Base-by-base conservation (phyloP, 2,888 invertebrate species). In the Hemistola chrysoprasaria region DNA sequence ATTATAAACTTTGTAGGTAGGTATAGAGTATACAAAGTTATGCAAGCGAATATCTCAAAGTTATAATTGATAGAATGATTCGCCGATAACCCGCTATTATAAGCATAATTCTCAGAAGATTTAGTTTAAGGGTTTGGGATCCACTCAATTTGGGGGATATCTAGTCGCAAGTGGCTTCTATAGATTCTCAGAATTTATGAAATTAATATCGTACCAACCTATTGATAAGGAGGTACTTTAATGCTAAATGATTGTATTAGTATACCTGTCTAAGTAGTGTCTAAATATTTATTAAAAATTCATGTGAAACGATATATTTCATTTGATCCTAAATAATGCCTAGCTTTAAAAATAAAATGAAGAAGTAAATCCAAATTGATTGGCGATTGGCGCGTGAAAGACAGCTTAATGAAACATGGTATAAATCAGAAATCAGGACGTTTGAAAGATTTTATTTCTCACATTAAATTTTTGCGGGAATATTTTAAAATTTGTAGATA, bases 91-190 rank as follows among this genome's bases (percentile, higher is more conserved):
- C 27, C 8, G 22, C 30, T 21, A 9, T 10, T 11, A 9, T 23
- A 16, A 33, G 20, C 37, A 30, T 33, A 30, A 35, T 40, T 42
- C 33, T 9, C 24, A 21, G 39, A 57, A 45, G 52, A 50, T 54
- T 58, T 44, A 46, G 50, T 40, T 40, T 56, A 45, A 49, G 50
- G 47, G 34, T 56, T 52, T 41, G 39, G 63, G 58, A 46, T 41
- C 41, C 26, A 39, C 41, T 44, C 38, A 38, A 49, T 59, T 56
- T 53, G 52, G 47, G 47, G 50, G 16, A 16, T 16, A 16, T 16
- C 16, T 47, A 51, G 41, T 49, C 37, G 34, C 39, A 29, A 47
- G 56, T 61, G 62, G 64, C 62, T 51, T 36, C 26, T n/a, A n/a
- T n/a, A n/a, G n/a, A n/a, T n/a, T n/a, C n/a, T n/a, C n/a, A n/a